Base-by-base conservation (phyloP, 2,888 invertebrate genomes). In the Drosophila paramelanica region DNA sequence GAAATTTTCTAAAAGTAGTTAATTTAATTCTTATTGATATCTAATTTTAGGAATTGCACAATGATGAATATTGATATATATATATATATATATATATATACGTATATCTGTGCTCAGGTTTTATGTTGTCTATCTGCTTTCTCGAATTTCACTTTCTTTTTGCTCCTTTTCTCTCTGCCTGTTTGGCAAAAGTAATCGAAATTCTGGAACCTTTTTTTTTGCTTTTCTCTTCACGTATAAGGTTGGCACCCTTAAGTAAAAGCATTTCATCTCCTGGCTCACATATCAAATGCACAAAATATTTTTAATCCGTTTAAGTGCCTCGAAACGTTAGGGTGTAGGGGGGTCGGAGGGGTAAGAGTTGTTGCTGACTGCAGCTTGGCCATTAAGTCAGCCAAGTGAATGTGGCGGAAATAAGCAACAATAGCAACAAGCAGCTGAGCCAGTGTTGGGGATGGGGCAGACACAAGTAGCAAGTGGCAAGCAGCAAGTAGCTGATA, bases 241-340 rank as follows among this genome's bases (percentile, higher is more conserved):
- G 17, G 20, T 25, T 17, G 41, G 51, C 14, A 36, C 33, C 31
- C 27, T 42, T 50, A 51, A 66, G 57, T 75, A 66, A 76, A 71
- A 81, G 74, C 75, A 73, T 81, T 88, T 73, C 67, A 57, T 62
- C 51, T 58, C 59, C 73, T 62, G 57, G 58, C 71, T 67, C 82
- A 79, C 89, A 89, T 81, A 89, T 87, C 82, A 78, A 84, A 87
- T 80, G 88, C 73, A 84, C 76, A 80, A 89, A 89, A 89, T 88
- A 89, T 89, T 84, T 88, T 90, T 88, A 89, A 88, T 88, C 87
- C 90, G 82, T 89, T 89, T 89, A 90, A 89, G 89, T 88, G 86
- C 77, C 88, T 53, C 61, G 51, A 60, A 66, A 38, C 67, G 53
- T 52, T 66, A 66, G 46, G 33, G 6, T 14, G 14, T 1, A 17